These are phyloP conservation scores for Drosophila hawaiiensis DNA, from an alignment of 2,888 invertebrate genomes.

Conservation along the genomic window DNA sequence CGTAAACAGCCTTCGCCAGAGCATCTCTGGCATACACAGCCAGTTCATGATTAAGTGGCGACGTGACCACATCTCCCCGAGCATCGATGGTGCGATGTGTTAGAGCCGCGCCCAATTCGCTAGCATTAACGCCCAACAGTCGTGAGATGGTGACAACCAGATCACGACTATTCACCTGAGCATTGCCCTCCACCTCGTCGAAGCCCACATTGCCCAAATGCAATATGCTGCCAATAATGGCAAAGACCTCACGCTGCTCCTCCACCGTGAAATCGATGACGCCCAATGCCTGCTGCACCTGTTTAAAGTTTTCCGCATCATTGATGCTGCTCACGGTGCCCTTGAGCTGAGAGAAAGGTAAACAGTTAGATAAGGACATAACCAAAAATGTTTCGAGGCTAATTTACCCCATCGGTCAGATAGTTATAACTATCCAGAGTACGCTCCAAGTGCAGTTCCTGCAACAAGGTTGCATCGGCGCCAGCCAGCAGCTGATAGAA, in stretches of 20 bases:
- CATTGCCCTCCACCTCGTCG: constrained; percentile 89
- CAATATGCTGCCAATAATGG: constrained; percentile 93
- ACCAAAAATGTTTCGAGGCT: neutral
- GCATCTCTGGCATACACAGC: constrained; percentile 95
- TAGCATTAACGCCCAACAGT: constrained; percentile 90
- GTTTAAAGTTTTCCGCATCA: constrained; percentile 90
- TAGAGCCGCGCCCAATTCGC: constrained; percentile 89
- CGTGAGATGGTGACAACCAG: constrained; percentile 88
- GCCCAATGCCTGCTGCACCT: constrained; percentile 90
- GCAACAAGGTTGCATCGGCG: constrained; percentile 88
- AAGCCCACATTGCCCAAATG: constrained; percentile 95
- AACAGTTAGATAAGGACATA: neutral
- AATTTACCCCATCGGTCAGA: constrained; percentile 90
- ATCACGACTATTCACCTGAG: constrained; percentile 89
- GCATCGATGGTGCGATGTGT: constrained; percentile 95
- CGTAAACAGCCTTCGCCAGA: constrained; percentile 95
- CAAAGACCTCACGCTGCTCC: constrained; percentile 91
- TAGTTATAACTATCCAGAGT: constrained; percentile 91
- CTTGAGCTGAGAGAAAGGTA: constrained; percentile 83
- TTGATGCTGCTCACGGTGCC: constrained; percentile 85
- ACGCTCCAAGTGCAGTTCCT: constrained; percentile 89
- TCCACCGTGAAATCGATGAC: constrained; percentile 90
- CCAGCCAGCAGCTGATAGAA: constrained; percentile 95
- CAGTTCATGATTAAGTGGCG: constrained; percentile 92
- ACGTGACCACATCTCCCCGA: constrained; percentile 92